Evolutionary conservation across 2,888 invertebrate species (phyloP), one percentile per base, ranked within the genome.

Genomic region (Morpho helenor): DNA sequence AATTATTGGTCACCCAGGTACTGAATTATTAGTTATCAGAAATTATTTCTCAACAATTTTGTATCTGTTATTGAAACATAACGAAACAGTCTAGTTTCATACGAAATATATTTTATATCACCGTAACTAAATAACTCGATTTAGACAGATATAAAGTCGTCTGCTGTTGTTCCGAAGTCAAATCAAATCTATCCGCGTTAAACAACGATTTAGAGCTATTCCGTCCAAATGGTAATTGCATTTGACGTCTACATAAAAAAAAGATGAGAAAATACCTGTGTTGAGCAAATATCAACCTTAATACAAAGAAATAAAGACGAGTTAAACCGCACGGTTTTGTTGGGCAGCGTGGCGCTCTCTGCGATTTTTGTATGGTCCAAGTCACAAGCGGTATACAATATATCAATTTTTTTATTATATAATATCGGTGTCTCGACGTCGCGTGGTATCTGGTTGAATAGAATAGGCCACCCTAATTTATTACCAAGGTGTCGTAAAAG

Each of bases 221-320:
- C 58, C 66, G 50, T 56, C 60, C 63, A 58, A 67, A 66, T 64
- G 62, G 61, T 66, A 66, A 73, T 71, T 70, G 67, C 65, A 65
- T 68, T 64, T 68, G 68, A 66, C 61, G 59, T 65, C 62, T 65
- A 63, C 52, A 61, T 66, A 64, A 66, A 68, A 65, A 49, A 54
- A 57, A 51, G 49, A 58, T 57, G 55, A 57, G 3, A 58, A 52
- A 51, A 42, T 7, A 10, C n/a, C 31, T 42, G 7, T 47, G 43
- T 44, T 52, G 61, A 59, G 44, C 62, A 56, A 71, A 64, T 66
- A 61, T 72, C 51, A 56, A 22, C 63, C 58, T 58, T 71, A 71
- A 51, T n/a, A 8, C 7, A 7, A 22, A n/a, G 67, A 6, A 22
- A 63, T 72, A 70, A 66, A 65, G 64, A 52, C 56, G 53, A 31